Evolutionary conservation across 1,140 invertebrate genomes (phyloP).

Genomic region (Drosophila elegans): DNA sequence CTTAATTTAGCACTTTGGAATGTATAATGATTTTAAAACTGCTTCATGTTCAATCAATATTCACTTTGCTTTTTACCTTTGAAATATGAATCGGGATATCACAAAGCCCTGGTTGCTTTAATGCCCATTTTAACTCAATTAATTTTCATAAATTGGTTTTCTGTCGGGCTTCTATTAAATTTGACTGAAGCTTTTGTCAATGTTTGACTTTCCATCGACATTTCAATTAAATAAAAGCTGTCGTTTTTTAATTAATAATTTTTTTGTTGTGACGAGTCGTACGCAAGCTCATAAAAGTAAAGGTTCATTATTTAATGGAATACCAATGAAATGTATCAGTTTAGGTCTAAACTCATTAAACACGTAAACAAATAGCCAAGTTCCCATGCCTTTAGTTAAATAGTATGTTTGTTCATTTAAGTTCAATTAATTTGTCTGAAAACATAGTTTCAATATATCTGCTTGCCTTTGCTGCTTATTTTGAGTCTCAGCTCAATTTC

Average conservation of each 20-base stretch:
- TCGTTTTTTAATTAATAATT: conserved; percentile 12
- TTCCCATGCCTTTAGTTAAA: too few relatives aligned
- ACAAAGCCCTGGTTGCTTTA: not conserved
- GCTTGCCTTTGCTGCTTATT: too few relatives aligned
- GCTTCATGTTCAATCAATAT: not conserved
- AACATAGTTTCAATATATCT: too few relatives aligned
- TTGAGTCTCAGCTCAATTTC: not conserved
- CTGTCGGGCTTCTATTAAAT: not conserved
- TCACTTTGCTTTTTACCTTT: not conserved
- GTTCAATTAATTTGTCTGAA: too few relatives aligned
- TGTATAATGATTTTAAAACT: not conserved
- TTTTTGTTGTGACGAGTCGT: not conserved
- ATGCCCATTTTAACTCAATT: conserved; percentile 21
- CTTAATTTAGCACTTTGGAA: too few relatives aligned
- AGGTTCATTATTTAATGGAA: too few relatives aligned
- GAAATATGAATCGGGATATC: not conserved
- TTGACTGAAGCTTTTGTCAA: not conserved
- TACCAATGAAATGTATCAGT: too few relatives aligned
- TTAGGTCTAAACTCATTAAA: too few relatives aligned
- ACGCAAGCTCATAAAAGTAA: too few relatives aligned
- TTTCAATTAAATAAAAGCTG: conserved; percentile 7
- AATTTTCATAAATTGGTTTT: conserved; percentile 10
- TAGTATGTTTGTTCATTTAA: too few relatives aligned
- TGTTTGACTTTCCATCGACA: not conserved
- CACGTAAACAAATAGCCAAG: too few relatives aligned